A percentile compares a stretch with the other conserved stretches of the same genome.
Conservation (phyloP, 2,888 invertebrate species). For the Scrobipalpa atriplicella region DNA sequence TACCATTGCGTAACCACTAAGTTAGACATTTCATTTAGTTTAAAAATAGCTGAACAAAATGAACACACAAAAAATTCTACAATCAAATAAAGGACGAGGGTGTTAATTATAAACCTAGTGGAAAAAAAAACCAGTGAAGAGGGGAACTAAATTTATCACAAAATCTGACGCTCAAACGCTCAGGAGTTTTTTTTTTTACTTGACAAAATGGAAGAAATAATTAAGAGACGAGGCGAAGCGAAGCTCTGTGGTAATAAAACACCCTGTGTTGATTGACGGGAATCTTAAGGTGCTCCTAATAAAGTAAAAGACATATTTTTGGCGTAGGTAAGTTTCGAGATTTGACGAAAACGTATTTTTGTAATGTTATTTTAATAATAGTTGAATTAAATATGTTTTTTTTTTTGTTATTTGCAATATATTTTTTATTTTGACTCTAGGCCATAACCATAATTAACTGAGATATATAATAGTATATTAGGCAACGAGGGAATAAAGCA, state of each 20-base stretch:
- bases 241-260: slow-evolving; percentile 70
- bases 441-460: too few relatives aligned
- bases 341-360: not conserved
- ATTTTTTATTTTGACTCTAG: too few relatives aligned
- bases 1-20: not conserved
- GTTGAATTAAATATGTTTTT: too few relatives aligned
- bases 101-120: slow-evolving; percentile 61
- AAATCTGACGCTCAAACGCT: slow-evolving; percentile 72
- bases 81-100: slow-evolving; percentile 47
- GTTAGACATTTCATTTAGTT: not conserved
- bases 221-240: slow-evolving; percentile 72
- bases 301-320: not conserved
- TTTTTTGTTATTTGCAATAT: too few relatives aligned
- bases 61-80: not conserved
- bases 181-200: slow-evolving; percentile 61
- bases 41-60: slow-evolving; percentile 1
- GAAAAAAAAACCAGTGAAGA: slow-evolving; percentile 50
- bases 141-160: slow-evolving; percentile 74
- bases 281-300: slow-evolving; percentile 37
- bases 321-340: not conserved
- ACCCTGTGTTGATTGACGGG: slow-evolving; percentile 70
- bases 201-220: slow-evolving; percentile 73
- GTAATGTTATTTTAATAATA: too few relatives aligned
- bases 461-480: too few relatives aligned
- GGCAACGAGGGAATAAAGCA: too few relatives aligned